These are phyloP conservation scores for Agrotis ipsilon DNA, from an alignment of 2,888 invertebrate genomes.

Conservation along the genomic window DNA sequence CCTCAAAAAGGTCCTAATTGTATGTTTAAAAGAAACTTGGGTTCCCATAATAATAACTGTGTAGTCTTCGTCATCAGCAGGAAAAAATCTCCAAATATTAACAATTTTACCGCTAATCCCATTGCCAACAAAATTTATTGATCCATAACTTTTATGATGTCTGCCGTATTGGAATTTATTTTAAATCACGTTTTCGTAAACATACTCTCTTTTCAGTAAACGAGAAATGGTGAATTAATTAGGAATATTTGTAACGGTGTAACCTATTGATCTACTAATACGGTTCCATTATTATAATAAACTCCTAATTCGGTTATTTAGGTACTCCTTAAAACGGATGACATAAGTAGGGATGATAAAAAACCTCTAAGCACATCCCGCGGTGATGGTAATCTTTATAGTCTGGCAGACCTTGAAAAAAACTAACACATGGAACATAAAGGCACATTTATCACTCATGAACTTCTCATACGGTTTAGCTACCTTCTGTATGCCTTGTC, in stretches of 20 bases:
- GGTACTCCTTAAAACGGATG: slow-evolving; percentile 39
- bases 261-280: slow-evolving; percentile 40
- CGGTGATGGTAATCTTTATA: slow-evolving; percentile 70
- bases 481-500: slow-evolving; percentile 16
- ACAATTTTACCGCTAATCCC: slow-evolving; percentile 53
- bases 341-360: slow-evolving; percentile 54
- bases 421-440: slow-evolving; percentile 41
- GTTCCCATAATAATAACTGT: slow-evolving; percentile 72
- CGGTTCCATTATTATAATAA: slow-evolving; percentile 21
- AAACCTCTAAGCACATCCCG: slow-evolving; percentile 61
- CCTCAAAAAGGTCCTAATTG: slow-evolving; percentile 44
- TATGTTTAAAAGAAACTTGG: slow-evolving; percentile 15
- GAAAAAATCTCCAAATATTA: slow-evolving; percentile 63
- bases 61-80: slow-evolving; percentile 51
- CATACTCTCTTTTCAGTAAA: slow-evolving; percentile 35
- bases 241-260: slow-evolving; percentile 48
- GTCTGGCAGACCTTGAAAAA: slow-evolving; percentile 67
- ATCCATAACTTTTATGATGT: slow-evolving; percentile 54
- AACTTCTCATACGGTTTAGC: slow-evolving; percentile 11
- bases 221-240: slow-evolving; percentile 36
- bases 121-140: slow-evolving; percentile 50
- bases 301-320: slow-evolving; percentile 15
- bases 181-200: slow-evolving; percentile 45
- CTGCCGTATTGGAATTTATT: slow-evolving; percentile 48
- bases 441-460: slow-evolving; percentile 28